Evolutionary conservation across 2,113 vertebrate genomes (phyloP).

Genomic region (Deroptyus accipitrinus): DNA sequence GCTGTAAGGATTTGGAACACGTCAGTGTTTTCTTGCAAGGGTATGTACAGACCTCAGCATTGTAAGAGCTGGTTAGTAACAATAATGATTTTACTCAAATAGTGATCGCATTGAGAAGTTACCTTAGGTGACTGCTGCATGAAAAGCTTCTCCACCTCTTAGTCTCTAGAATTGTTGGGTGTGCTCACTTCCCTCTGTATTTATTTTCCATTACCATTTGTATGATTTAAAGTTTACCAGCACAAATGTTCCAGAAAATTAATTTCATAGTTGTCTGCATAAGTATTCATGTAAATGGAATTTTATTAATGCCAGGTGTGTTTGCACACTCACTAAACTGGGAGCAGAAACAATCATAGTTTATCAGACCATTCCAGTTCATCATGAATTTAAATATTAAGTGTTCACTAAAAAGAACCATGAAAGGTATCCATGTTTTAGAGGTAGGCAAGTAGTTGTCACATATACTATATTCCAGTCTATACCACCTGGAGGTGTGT

Average conservation of each 20-base stretch:
- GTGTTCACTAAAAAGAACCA: background rate
- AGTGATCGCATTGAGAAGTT: background rate
- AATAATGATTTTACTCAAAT: background rate
- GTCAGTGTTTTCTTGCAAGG: background rate
- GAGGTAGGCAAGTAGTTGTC: background rate
- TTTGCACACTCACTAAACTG: background rate
- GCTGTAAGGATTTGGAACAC: background rate
- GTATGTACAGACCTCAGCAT: background rate
- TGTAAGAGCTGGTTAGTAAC: background rate
- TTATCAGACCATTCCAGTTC: background rate
- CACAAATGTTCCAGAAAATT: background rate
- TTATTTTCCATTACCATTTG: background rate
- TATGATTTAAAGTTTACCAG: background rate
- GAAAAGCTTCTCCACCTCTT: background rate
- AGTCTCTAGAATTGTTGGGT: background rate
- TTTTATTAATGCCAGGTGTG: background rate
- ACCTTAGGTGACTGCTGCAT: background rate
- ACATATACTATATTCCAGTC: background rate
- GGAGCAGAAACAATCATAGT: background rate
- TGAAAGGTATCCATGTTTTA: background rate
- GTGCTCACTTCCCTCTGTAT: background rate
- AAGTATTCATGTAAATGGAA: background rate
- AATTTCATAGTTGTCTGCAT: background rate
- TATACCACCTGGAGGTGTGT: background rate
- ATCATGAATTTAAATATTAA: background rate